A percentile compares a stretch with the other conserved stretches of the same genome.
phyloP scores from a whole-genome alignment of 2,113 vertebrate genomes.

The Pterocles orientalis region DNA sequence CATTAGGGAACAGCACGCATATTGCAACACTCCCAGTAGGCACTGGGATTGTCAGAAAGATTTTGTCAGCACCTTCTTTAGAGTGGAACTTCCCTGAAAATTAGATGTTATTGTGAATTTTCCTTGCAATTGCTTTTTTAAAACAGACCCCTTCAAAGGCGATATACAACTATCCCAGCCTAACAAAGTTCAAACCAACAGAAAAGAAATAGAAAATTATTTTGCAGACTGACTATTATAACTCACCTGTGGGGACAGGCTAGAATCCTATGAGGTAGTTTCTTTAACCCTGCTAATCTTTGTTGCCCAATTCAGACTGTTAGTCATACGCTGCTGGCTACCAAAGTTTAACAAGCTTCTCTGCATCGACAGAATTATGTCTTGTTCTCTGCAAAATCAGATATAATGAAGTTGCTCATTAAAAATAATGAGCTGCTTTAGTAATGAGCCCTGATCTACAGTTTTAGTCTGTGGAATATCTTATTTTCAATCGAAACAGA shows the following conservation, averaged over 20 bases:
- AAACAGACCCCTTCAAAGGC: not conserved
- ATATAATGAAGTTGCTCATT: conserved; percentile 77
- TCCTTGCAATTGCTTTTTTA: not conserved
- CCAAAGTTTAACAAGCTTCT: conserved; percentile 64
- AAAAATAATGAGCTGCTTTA: conserved; percentile 79
- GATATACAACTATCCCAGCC: not conserved
- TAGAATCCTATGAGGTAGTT: not conserved
- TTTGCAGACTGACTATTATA: not conserved
- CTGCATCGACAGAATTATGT: conserved; percentile 50
- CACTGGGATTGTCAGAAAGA: not conserved
- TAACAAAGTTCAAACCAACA: not conserved
- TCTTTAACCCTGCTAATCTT: conserved; percentile 34
- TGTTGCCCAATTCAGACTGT: not conserved
- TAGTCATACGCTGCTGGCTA: conserved; percentile 43
- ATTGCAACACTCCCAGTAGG: not conserved
- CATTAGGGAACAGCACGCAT: not conserved
- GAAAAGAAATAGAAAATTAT: not conserved
- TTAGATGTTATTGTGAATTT: not conserved
- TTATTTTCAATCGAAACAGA: conserved; percentile 71
- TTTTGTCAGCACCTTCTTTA: not conserved
- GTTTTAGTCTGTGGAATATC: conserved; percentile 50
- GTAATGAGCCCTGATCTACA: conserved; percentile 75
- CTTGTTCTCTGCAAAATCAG: conserved; percentile 59
- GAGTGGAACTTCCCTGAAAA: not conserved
- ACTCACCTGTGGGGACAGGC: not conserved